Evolutionary conservation across 2,888 invertebrate genomes (phyloP).

Genomic region (Leucophenga montana): DNA sequence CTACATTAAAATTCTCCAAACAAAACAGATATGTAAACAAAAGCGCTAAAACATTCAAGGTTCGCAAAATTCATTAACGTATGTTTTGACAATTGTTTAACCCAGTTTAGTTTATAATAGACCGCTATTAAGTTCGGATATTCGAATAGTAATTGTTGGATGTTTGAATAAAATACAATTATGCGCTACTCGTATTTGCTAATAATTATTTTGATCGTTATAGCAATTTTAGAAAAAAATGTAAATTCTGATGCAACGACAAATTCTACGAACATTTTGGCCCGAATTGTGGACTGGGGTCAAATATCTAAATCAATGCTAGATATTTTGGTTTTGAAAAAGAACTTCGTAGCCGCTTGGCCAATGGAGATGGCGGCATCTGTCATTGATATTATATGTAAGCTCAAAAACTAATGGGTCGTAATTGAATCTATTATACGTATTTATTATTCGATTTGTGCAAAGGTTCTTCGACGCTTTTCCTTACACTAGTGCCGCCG

Average conservation of each 20-base stretch:
- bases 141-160: no score
- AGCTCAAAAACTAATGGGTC: conserved; percentile 20
- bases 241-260: no score
- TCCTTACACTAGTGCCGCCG: conserved; percentile 49
- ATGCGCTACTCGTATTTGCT: no score
- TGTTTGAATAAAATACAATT: no score
- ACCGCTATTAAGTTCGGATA: no score
- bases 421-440: background rate
- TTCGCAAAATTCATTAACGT: no score
- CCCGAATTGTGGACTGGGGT: conserved; percentile 37
- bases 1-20: no score
- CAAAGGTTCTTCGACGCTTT: conserved; percentile 62
- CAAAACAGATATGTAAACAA: no score
- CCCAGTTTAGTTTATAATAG: background rate
- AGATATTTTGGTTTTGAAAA: conserved; percentile 56
- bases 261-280: no score
- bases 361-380: conserved; percentile 60
- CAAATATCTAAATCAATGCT: conserved; percentile 41
- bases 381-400: conserved; percentile 61
- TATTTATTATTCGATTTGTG: background rate
- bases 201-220: no score
- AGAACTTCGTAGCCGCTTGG: conserved; percentile 59
- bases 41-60: no score
- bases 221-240: no score
- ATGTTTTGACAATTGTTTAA: background rate